Percentiles rank a stretch among this genome's conserved stretches.
Evolutionary conservation across 2,888 invertebrate genomes (phyloP).

Genomic region (Arrhopalites spinosus): DNA sequence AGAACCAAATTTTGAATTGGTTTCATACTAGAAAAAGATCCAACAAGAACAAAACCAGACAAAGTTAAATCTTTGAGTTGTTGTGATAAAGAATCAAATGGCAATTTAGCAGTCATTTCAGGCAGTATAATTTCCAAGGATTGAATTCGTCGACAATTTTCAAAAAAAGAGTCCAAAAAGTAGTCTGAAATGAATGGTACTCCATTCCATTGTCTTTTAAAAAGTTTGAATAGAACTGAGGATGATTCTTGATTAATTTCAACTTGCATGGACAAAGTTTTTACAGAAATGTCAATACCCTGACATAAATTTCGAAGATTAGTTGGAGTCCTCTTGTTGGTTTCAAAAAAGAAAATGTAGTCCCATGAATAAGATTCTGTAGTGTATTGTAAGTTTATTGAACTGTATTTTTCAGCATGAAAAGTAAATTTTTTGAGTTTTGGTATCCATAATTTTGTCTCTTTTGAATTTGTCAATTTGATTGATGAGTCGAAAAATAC

Average conservation of each 20-base stretch:
- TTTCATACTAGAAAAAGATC: constrained; percentile 5
- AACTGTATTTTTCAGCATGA: constrained; percentile 5
- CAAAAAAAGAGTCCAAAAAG: constrained; percentile 29
- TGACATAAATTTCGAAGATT: constrained; percentile 28
- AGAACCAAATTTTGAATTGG: constrained; percentile 3
- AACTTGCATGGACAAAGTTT: constrained; percentile 20
- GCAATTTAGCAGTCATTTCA: constrained; percentile 20
- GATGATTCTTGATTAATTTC: constrained; percentile 8
- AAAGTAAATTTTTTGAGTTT: constrained; percentile 26
- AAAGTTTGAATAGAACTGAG: constrained; percentile 10
- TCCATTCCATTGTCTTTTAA: constrained; percentile 7
- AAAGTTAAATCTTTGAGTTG: constrained; percentile 15
- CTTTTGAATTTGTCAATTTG: background rate
- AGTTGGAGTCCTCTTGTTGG: constrained; percentile 17
- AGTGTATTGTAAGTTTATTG: background rate
- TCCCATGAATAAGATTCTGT: constrained; percentile 34
- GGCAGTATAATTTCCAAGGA: constrained; percentile 16
- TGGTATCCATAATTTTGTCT: constrained; percentile 23
- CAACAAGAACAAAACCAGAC: constrained; percentile 14
- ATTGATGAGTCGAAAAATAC: constrained; percentile 17
- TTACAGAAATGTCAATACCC: constrained; percentile 21
- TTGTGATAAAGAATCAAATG: constrained; percentile 31
- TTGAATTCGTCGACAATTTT: constrained; percentile 29
- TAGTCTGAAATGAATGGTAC: constrained; percentile 26
- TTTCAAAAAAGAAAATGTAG: constrained; percentile 18